Conservation (phyloP, 2,113 vertebrate species). For the Rafetus swinhoei region DNA sequence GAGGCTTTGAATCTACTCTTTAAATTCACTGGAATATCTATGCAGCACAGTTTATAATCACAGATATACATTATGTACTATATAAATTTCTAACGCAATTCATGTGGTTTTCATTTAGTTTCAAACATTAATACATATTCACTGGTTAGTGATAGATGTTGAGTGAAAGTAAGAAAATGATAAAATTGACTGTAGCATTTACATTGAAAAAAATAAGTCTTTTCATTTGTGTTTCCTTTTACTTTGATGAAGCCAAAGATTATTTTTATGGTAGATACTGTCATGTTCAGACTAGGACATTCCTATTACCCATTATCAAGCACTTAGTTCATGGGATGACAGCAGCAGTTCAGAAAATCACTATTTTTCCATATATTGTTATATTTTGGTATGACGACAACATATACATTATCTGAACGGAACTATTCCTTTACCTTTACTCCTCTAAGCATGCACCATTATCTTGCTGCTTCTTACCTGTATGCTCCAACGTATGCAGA, state of each 20-base stretch:
- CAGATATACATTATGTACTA: not conserved
- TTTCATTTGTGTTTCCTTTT: not conserved
- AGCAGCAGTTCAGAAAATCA: not conserved
- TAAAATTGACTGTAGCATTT: not conserved
- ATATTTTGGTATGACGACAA: not conserved
- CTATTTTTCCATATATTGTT: not conserved
- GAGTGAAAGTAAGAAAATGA: not conserved
- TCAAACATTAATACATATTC: not conserved
- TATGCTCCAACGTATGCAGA: conserved; percentile 82
- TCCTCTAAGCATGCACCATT: accelerated
- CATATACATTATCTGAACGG: not conserved
- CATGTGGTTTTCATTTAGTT: not conserved
- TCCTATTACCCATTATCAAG: not conserved
- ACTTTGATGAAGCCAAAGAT: not conserved
- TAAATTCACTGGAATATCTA: not conserved
- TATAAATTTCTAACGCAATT: not conserved
- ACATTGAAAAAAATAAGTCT: not conserved
- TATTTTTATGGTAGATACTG: not conserved
- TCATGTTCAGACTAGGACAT: not conserved
- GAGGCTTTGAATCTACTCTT: not conserved
- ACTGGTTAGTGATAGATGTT: not conserved
- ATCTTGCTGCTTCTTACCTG: conserved; percentile 43
- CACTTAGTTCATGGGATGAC: accelerated
- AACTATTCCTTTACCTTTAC: not conserved
- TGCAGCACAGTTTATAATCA: not conserved